Evolutionary conservation across 2,888 invertebrate genomes (phyloP), one percentile per base, ranked within the genome.

Genomic region (Eupithecia inturbata): DNA sequence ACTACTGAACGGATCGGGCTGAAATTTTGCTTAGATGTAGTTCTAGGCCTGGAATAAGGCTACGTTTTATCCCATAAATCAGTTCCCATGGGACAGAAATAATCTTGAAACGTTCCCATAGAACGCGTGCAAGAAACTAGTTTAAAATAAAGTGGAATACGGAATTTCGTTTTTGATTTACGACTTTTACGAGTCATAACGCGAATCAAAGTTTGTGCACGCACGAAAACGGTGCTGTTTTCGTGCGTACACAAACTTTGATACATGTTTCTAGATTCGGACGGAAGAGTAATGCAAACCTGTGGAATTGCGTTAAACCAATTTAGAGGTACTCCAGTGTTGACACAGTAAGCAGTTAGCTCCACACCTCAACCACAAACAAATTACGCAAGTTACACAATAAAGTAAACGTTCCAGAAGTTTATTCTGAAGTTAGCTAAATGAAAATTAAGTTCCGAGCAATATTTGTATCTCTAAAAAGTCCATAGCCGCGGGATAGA

Each of bases 311-410:
- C 62, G 63, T 63, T 70, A 41, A 19, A 6, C 31, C 39, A 68
- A 28, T 31, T 67, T 33, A 12, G 62, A 33, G 67, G 53, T 31
- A 67, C 57, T 68, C 22, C 62, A 33, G 57, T 71, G 64, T 69
- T 66, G 66, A 72, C 49, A 68, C 64, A 41, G 33, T 63, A 62
- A 26, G 39, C 57, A 45, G n/a, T 53, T 39, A 45, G n/a, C 39
- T 66, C 1, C 3, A 64, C 63, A 72, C 72, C 64, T 69, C 69
- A 72, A 69, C 68, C 72, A 66, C 68, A 60, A 70, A 71, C 41
- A 19, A 75, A 69, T 64, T 68, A 60, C 26, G 45, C 12, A 19
- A 62, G 62, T 62, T 62, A 31, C 19, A 31, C 31, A 62, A 62
- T 19, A 60, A 45, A 60, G 19, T 2, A 9, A 53, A 19, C 2